Evolutionary conservation across 64 coral and sea anemone genomes (phyloP), one percentile per base, ranked within the genome.

Genomic region (Dendronephthya gigantea): DNA sequence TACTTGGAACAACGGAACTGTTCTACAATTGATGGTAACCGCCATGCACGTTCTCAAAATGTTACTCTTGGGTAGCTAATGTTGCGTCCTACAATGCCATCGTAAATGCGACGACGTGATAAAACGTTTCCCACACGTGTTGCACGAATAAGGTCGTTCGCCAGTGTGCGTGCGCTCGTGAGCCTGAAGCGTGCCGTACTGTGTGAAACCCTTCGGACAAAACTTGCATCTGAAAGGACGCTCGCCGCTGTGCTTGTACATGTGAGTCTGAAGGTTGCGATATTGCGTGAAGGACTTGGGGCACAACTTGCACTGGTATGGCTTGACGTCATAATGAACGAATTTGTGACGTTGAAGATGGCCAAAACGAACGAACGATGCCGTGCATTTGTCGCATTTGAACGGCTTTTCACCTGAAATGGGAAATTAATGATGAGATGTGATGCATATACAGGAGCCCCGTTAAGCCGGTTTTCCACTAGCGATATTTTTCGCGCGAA

Each of bases 11-110:
- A n/a, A n/a, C n/a, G n/a, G n/a, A n/a, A n/a, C 4, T 66, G 58
- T 66, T 66, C 58, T 66, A 66, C 41, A 4, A n/a, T n/a, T n/a
- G n/a, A 66, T 66, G 58, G 19, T 17, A 66, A 66, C 19, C 19
- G 19, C 29, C 14, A n/a, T n/a, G n/a, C n/a, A 30, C 58, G 58
- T 22, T 66, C 22, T 22, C 19, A 66, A 6, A 22, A n/a, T n/a
- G 29, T 3, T 30, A 5, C 58, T 5, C 29, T 66, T 66, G 58
- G 2, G 58, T n/a, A 66, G 22, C 13, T 83, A 17, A 50, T 96
- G 94, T 79, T 96, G 94, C n/a, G 94, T 96, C 76, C 92, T 92
- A 22, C 90, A 89, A 48, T 96, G 94, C 94, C 94, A 96, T 84
- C 94, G 83, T 23, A 96, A 91, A 56, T 96, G 94, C 12, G 94